A percentile compares a stretch with the other conserved stretches of the same genome.
These are phyloP conservation scores for Mythimna albipuncta DNA, from an alignment of 2,888 invertebrate genomes.

Conservation along the genomic window DNA sequence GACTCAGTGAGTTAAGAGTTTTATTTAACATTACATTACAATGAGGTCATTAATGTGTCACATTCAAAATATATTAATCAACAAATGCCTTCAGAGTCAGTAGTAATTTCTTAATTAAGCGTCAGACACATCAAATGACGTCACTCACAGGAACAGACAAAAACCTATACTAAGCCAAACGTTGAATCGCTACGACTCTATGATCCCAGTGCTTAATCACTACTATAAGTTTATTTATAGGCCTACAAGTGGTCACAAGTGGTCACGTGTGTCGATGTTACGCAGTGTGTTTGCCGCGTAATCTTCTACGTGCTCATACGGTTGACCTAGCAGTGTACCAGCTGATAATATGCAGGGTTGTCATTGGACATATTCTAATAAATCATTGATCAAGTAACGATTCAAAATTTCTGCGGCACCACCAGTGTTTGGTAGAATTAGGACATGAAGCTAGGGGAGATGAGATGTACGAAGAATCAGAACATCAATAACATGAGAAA, in stretches of 20 bases:
- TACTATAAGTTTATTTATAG: constrained; percentile 69
- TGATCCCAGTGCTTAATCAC: constrained; percentile 54
- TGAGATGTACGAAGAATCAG: not conserved
- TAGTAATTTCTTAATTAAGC: constrained; percentile 12
- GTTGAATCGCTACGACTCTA: constrained; percentile 35
- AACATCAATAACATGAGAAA: too few species aligned
- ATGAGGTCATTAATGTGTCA: constrained; percentile 5
- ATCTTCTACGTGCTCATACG: constrained; percentile 63
- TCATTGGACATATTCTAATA: not conserved
- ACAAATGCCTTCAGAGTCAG: constrained; percentile 1
- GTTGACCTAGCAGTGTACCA: constrained; percentile 62
- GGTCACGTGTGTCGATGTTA: constrained; percentile 67
- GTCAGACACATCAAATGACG: constrained; percentile 22
- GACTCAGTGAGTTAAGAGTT: constrained; percentile 5
- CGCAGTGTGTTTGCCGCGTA: constrained; percentile 61
- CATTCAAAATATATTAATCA: constrained; percentile 10
- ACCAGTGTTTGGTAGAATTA: not conserved
- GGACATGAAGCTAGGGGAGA: not conserved
- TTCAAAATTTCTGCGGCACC: not conserved
- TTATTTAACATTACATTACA: not conserved
- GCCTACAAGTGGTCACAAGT: constrained; percentile 61
- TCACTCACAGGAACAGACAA: constrained; percentile 14
- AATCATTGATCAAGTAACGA: not conserved
- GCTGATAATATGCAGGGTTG: constrained; percentile 63
- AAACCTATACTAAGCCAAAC: constrained; percentile 19